phyloP scores from a whole-genome alignment of 1,140 invertebrate genomes.

The Drosophila lacertosa region DNA sequence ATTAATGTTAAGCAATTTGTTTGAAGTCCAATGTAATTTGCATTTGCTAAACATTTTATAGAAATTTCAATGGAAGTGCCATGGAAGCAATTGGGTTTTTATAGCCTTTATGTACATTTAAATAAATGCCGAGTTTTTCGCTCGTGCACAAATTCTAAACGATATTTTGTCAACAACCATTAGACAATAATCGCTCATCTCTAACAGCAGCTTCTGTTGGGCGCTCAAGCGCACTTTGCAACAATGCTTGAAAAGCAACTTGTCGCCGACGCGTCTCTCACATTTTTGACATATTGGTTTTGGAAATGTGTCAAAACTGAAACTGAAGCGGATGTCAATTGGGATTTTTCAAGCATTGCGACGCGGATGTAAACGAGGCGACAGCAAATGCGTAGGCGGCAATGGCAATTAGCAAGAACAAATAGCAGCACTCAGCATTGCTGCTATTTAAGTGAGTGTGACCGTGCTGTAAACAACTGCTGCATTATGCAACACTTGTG shows the following conservation, averaged over 20 bases:
- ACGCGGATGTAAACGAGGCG: conserved; percentile 63
- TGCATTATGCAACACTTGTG: conserved; percentile 12
- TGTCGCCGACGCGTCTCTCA: conserved; percentile 41
- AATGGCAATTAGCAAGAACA: conserved; percentile 37
- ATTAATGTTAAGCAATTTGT: not conserved
- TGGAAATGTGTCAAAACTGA: conserved; percentile 77
- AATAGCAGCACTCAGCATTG: conserved; percentile 8
- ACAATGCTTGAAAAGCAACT: conserved; percentile 28
- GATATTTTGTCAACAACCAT: conserved; percentile 1
- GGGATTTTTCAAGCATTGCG: conserved; percentile 44
- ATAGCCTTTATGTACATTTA: too few relatives aligned
- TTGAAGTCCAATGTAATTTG: too few relatives aligned
- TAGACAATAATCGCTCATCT: conserved; percentile 17
- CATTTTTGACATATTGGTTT: conserved; percentile 41
- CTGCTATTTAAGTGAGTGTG: conserved; percentile 4
- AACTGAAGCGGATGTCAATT: conserved; percentile 79
- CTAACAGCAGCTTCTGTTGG: conserved; percentile 36
- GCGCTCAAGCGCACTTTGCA: conserved; percentile 32
- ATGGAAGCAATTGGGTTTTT: too few relatives aligned
- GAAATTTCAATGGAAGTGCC: not conserved
- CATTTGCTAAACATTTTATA: not conserved
- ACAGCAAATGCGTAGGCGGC: conserved; percentile 29
- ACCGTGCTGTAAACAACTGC: not conserved
- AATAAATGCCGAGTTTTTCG: not conserved
- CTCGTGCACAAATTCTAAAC: not conserved